Evolutionary conservation across 2,113 vertebrate species (phyloP), one percentile per base, ranked within the genome.

Genomic region (Bufo bufo): DNA sequence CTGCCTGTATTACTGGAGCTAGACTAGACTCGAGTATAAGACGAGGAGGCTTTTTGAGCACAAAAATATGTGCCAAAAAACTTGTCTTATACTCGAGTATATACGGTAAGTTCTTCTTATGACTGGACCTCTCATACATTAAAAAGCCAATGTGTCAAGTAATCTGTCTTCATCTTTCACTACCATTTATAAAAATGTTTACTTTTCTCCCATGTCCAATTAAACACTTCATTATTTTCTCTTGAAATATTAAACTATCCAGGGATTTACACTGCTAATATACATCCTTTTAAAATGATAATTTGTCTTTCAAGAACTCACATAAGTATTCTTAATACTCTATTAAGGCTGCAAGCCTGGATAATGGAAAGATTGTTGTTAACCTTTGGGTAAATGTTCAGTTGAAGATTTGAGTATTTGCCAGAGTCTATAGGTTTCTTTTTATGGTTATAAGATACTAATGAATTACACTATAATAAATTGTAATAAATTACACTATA

Each of bases 91-190:
- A n/a, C n/a, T n/a, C n/a, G n/a, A n/a, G n/a, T n/a, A n/a, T n/a
- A n/a, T n/a, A n/a, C n/a, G n/a, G n/a, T n/a, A 43, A 1, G 9
- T 33, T 58, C 49, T 59, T 43, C 58, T 20, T 50, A 66, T 82
- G n/a, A 49, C 50, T 65, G 59, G 20, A 19, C 19, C 45, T 50
- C 81, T 82, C 47, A 74, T 83, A 66, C 5, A 12, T 58, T 45
- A 58, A 17, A 58, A 59, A 85, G 83, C n/a, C 69, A 56, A 59
- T 17, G 6, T 17, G 33, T 58, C 72, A 33, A 20, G 69, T 23
- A 74, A 56, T 74, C 69, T 85, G 49, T 85, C 84, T 85, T 61
- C 54, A 84, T 71, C 61, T 84, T 54, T 84, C 82, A 84, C n/a
- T 84, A n/a, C 12, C 23, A 33, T 54, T 81, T 84, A 71, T 33